Percentiles rank a stretch among this genome's conserved stretches.
phyloP scores from a whole-genome alignment of 2,113 vertebrate genomes.

The Sinocyclocheilus maitianheensis region DNA sequence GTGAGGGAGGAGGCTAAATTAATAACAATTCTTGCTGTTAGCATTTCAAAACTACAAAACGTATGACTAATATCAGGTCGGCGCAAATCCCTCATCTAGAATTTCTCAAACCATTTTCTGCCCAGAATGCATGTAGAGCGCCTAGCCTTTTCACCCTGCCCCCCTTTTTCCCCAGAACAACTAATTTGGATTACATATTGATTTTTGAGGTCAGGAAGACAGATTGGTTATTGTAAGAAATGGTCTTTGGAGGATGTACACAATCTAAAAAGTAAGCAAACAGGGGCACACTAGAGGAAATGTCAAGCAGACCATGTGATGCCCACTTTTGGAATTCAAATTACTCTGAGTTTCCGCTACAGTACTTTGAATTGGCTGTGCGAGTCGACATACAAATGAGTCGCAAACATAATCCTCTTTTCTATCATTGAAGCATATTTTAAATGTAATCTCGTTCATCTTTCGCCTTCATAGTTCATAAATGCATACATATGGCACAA shows the following conservation, averaged over 20 bases:
- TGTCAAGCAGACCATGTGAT: conserved; percentile 44
- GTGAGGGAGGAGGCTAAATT: background rate
- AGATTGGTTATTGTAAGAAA: conserved; percentile 55
- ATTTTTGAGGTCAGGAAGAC: conserved; percentile 59
- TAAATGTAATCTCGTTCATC: conserved; percentile 22
- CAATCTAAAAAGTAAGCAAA: conserved; percentile 51
- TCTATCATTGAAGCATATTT: background rate
- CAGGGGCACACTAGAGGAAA: conserved; percentile 44
- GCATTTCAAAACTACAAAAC: conserved; percentile 5
- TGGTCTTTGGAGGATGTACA: conserved; percentile 50
- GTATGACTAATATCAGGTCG: conserved; percentile 16
- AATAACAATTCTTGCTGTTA: background rate
- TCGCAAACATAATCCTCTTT: background rate
- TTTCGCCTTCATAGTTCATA: conserved; percentile 15
- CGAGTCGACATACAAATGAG: conserved; percentile 9
- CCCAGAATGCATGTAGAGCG: conserved; percentile 4
- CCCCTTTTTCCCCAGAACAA: conserved; percentile 29
- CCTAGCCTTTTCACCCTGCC: conserved; percentile 27
- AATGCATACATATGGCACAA: background rate
- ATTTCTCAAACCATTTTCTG: conserved; percentile 41
- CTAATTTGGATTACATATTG: conserved; percentile 61
- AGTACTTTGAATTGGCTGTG: conserved; percentile 22
- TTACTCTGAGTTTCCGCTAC: conserved; percentile 43
- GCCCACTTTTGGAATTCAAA: conserved; percentile 45
- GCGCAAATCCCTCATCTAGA: conserved; percentile 27